Evolutionary conservation across 2,113 vertebrate species (phyloP), one percentile per base, ranked within the genome.

Genomic region (Cyprinus carpio): DNA sequence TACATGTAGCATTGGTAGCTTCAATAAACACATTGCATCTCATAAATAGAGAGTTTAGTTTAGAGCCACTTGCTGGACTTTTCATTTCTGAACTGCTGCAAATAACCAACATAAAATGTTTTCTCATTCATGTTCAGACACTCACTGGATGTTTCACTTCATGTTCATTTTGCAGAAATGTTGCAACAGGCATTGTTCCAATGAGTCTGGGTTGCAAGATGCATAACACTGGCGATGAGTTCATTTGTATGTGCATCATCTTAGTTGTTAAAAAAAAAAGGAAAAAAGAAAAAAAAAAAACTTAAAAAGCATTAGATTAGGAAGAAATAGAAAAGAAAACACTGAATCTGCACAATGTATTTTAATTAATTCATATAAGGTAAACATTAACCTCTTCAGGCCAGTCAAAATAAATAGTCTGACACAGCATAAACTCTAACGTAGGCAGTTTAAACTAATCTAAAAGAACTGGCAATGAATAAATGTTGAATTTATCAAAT

Each of bases 381-480:
- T 7, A 69, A 69, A 69, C 31, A 5, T 16, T 23, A 18, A 20
- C 31, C 8, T 0, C 4, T 74, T 82, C 31, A 71, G 67, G 27
- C 62, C 13, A 31, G 64, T 31, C 18, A 58, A 56, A 31, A 54
- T 20, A 2, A 20, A 23, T n/a, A 16, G 10, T 51, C 31, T 78
- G 54, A 37, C 10, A 31, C 11, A 37, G 54, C 4, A 58, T 37
- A 16, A n/a, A 58, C 75, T 37, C 49, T 23, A 54, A 4, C 3
- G 9, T 29, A 6, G 31, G 9, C 4, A 0, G 5, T 74, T 74
- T 82, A 60, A 87, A 87, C 78, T 67, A 75, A 88, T 65, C 83
- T 46, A 75, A 82, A 54, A 79, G 40, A 74, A 71, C 79, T 85
- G 83, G 74, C 80, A 83, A 75, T 69, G 67, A 88, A 88, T 83